A percentile compares a stretch with the other conserved stretches of the same genome.
Evolutionary conservation across 2,797 vertebrate species (phyloP).

Genomic region (Rallus crepitans): DNA sequence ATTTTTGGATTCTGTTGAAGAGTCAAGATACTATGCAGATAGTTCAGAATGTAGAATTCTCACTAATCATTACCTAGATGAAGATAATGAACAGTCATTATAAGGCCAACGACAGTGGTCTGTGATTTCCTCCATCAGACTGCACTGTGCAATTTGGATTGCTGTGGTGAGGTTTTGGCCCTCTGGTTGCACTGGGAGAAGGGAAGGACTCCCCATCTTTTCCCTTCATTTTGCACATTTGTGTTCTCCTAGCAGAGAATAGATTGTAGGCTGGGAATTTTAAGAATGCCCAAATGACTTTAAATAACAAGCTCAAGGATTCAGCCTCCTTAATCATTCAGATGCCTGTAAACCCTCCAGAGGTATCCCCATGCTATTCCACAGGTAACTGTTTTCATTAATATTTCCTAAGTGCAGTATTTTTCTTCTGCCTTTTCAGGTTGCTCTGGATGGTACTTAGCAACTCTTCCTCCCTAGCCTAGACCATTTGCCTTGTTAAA

Average conservation of each 20-base stretch:
- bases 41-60: conserved; percentile 44
- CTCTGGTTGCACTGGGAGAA: not conserved
- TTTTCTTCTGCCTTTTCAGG: not conserved
- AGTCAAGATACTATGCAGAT: conserved; percentile 27
- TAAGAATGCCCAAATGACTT: not conserved
- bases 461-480: not conserved
- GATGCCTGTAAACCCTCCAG: not conserved
- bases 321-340: not conserved
- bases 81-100: not conserved
- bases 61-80: not conserved
- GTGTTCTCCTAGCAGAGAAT: not conserved
- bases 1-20: conserved; percentile 15
- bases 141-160: not conserved
- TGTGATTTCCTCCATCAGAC: not conserved
- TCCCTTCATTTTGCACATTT: not conserved
- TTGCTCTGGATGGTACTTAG: not conserved
- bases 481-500: not conserved
- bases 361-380: not conserved
- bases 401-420: not conserved
- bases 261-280: not conserved
- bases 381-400: not conserved
- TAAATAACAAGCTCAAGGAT: not conserved
- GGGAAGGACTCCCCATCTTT: not conserved
- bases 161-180: not conserved
- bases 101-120: not conserved